Conservation (phyloP, 1,140 invertebrate genomes). For the Heterodera schachtii region DNA sequence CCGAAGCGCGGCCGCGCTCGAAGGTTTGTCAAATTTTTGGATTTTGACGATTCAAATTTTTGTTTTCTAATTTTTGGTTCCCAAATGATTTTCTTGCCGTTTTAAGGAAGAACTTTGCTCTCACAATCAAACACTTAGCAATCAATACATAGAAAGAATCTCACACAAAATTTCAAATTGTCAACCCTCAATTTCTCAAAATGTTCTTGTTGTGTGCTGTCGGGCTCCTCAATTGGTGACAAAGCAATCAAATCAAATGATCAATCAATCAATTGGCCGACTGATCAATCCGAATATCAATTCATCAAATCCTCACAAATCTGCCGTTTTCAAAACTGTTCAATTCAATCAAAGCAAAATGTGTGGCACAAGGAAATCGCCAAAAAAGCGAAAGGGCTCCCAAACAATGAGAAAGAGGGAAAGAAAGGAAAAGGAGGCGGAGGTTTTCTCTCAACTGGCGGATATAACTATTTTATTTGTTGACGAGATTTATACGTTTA, state of each 20-base stretch:
- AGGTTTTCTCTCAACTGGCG: no score
- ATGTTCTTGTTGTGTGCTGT: neutral
- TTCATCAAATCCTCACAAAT: neutral
- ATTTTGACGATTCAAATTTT: neutral
- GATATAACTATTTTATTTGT: no score
- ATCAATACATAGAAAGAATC: slow-evolving; percentile 7
- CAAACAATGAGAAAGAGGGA: no score
- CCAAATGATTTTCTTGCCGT: slow-evolving; percentile 12
- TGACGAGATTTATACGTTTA: no score
- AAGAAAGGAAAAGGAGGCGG: no score
- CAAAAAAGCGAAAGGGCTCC: no score
- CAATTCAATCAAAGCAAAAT: no score
- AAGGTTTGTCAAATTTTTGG: neutral
- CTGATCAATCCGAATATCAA: slow-evolving; percentile 14
- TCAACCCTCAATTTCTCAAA: slow-evolving; percentile 15
- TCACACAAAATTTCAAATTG: slow-evolving; percentile 24
- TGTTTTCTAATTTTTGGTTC: neutral
- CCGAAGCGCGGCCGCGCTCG: slow-evolving; percentile 13
- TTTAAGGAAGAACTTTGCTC: slow-evolving; percentile 6
- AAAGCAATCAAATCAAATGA: neutral
- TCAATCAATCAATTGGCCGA: slow-evolving; percentile 14
- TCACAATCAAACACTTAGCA: neutral
- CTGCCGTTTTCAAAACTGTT: no score
- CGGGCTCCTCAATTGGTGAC: neutral
- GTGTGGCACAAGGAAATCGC: no score